A percentile compares a stretch with the other conserved stretches of the same genome.
phyloP scores from a whole-genome alignment of 2,113 vertebrate genomes.

The Megaceryle torquata region DNA sequence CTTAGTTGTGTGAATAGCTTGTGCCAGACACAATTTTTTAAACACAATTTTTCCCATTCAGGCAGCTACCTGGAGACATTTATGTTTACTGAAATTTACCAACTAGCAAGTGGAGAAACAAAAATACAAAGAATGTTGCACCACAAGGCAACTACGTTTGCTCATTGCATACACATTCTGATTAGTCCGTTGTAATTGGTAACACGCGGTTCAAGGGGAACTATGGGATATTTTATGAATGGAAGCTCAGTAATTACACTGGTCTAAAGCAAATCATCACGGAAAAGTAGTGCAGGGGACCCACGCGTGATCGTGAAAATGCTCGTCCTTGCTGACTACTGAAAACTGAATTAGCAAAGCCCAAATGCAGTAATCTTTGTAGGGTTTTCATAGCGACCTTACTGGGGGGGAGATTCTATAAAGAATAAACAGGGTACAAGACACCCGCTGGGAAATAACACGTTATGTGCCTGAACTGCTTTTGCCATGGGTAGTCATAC shows the following conservation, averaged over 20 bases:
- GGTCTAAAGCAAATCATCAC: neutral
- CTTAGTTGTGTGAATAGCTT: neutral
- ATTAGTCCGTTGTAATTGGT: neutral
- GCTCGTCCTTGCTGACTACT: neutral
- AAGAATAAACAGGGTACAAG: neutral
- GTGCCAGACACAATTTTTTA: neutral
- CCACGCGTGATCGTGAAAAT: neutral
- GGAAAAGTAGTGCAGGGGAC: neutral
- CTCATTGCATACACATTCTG: neutral
- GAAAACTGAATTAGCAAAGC: neutral
- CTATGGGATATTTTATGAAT: neutral
- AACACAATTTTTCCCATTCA: neutral
- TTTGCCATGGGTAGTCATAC: neutral
- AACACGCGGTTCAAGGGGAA: neutral
- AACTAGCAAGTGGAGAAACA: neutral
- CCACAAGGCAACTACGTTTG: neutral
- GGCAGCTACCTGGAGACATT: neutral
- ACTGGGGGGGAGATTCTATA: neutral
- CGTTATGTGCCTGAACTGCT: neutral
- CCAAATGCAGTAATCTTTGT: neutral
- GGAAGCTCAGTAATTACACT: neutral
- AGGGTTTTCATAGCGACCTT: neutral
- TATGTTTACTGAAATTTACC: neutral
- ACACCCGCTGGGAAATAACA: neutral
- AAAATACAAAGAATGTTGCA: neutral